Evolutionary conservation across 2,797 vertebrate species (phyloP), one percentile per base, ranked within the genome.

Genomic region (Sebastes vulpes): DNA sequence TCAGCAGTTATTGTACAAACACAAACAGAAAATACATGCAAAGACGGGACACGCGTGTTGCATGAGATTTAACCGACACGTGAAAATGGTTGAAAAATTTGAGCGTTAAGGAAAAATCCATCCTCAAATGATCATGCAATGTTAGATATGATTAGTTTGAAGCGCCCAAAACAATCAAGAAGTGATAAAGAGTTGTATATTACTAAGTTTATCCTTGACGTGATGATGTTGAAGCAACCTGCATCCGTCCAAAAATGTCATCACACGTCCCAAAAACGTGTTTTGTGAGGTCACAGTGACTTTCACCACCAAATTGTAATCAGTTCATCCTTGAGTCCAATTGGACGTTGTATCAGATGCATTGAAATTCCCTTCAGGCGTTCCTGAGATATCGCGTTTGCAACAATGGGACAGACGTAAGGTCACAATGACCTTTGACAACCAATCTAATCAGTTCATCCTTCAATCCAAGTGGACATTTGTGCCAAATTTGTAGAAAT

Each of bases 91-190:
- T 18, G 16, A 48, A 48, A 8, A 18, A n/a, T 48, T 48, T 6
- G 3, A 18, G 9, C 25, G 35, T 70, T 10, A 65, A 87, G 75
- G 78, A 85, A 86, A 86, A 92, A 86, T 90, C 72, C 85, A 90
- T 70, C 79, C 52, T 64, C 8, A 26, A 10, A 23, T 58, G 0
- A 60, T 54, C 18, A 6, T 31, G 3, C 32, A 52, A 3, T 4
- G 6, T 68, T 11, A 16, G 3, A 54, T 58, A 65, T 35, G 8
- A 26, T 14, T 0, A 31, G 3, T 31, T 25, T 53, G 1, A 56
- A 52, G 58, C 9, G 1, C 3, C 2, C 23, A 21, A 10, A 10
- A 31, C 1, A 50, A 8, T 57, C 7, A 21, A 56, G 26, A 18
- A 75, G 3, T 20, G 46, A 46, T 32, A 9, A 48, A 9, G 6